Percentiles rank a stretch among this genome's conserved stretches.
phyloP scores from a whole-genome alignment of 2,888 invertebrate species.

The Beris morrisii region DNA sequence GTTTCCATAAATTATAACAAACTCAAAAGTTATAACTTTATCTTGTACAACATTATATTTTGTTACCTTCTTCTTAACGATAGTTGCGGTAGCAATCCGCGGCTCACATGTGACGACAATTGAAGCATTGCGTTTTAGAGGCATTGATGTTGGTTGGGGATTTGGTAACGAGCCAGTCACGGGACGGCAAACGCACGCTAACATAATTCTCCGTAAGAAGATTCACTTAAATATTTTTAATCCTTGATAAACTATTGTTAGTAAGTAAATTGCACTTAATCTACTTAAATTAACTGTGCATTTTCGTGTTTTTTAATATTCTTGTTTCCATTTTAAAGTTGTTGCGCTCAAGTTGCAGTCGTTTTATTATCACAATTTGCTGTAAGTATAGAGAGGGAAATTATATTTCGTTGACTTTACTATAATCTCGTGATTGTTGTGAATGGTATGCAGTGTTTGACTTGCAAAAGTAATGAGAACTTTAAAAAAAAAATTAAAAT shows the following conservation, averaged over 20 bases:
- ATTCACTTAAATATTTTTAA: slow-evolving; percentile 10
- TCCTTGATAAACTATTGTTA: slow-evolving; percentile 13
- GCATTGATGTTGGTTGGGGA: slow-evolving; percentile 52
- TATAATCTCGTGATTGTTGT: too few relatives aligned
- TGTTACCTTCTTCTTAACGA: slow-evolving; percentile 34
- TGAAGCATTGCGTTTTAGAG: slow-evolving; percentile 43
- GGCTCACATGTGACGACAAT: slow-evolving; percentile 55
- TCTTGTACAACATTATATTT: too few relatives aligned
- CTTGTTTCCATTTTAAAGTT: too few relatives aligned
- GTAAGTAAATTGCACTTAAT: slow-evolving; percentile 25
- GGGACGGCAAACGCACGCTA: slow-evolving; percentile 57
- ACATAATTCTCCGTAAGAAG: slow-evolving; percentile 44
- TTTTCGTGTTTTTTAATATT: neutral
- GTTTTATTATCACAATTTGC: too few relatives aligned
- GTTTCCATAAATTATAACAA: too few relatives aligned
- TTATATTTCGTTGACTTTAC: too few relatives aligned
- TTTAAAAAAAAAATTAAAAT: too few relatives aligned
- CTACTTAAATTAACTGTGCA: neutral
- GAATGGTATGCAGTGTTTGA: too few relatives aligned
- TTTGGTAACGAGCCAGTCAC: slow-evolving; percentile 56
- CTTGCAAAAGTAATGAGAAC: too few relatives aligned
- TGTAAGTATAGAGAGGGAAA: too few relatives aligned
- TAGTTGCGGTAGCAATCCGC: slow-evolving; percentile 45
- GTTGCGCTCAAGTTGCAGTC: too few relatives aligned
- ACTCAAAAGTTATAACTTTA: too few relatives aligned